Evolutionary conservation across 2,888 invertebrate genomes (phyloP), one percentile per base, ranked within the genome.

Genomic region (Erebia aethiops): DNA sequence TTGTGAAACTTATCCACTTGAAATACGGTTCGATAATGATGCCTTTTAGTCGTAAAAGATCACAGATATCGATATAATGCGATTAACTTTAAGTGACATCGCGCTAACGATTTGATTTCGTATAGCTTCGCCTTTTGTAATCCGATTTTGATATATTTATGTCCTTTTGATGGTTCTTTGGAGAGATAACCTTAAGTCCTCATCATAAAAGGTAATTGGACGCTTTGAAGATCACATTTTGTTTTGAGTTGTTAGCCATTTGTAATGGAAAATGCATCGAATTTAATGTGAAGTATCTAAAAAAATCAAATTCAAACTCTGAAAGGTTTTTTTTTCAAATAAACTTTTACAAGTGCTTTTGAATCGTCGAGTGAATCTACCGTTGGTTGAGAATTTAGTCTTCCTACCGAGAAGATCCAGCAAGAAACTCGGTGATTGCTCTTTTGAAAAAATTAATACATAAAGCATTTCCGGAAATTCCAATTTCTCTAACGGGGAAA

Each of bases 61-160:
- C 84, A 89, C 90, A 91, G 87, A 90, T 90, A 90, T 81, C 82
- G 84, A 83, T 86, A 84, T 90, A 89, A 91, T 89, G 85, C 90
- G 91, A 91, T 92, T 91, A 91, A 90, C 87, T 87, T 82, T 88
- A 90, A 91, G 89, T 90, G 91, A 90, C 90, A 86, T 83, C 84
- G 82, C 83, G 89, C 89, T 90, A 91, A 91, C 90, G 91, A 90
- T 86, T 85, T 81, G 84, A 87, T 87, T 87, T 85, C 80, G 81
- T 83, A 86, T 75, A 71, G 76, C 74, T 71, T 68, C 77, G 76
- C 71, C 75, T 79, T 54, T 79, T 79, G 78, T 79, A 76, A 75
- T 78, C 76, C 71, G 72, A 62, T 71, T 76, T 77, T 76, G 76
- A 77, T 77, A 75, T 74, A 79, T 77, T 77, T 78, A 78, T 75